Conservation (phyloP, 2,113 vertebrate genomes). For the Rhinoderma darwinii region DNA sequence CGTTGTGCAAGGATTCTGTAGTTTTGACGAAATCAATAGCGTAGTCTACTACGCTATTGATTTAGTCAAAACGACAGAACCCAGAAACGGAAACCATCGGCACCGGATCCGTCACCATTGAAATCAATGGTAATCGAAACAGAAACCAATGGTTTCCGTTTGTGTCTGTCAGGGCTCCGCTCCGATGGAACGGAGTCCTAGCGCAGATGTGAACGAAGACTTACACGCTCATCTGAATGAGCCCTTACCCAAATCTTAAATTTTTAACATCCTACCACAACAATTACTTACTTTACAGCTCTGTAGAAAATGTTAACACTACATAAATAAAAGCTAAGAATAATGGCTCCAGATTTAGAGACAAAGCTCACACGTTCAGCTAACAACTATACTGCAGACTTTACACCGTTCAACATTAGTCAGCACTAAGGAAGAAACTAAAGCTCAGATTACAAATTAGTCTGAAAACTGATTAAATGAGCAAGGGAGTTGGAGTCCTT, state of each 20-base stretch:
- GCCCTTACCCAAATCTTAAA: neutral
- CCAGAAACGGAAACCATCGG: too few relatives aligned
- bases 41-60: too few relatives aligned
- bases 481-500: conserved; percentile 20
- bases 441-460: conserved; percentile 41
- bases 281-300: neutral
- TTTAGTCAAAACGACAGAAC: too few relatives aligned
- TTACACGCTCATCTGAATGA: too few relatives aligned
- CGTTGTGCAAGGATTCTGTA: too few relatives aligned
- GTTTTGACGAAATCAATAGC: too few relatives aligned
- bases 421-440: conserved; percentile 31
- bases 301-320: conserved; percentile 5
- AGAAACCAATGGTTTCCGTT: too few relatives aligned
- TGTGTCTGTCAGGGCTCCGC: too few relatives aligned
- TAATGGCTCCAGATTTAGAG: conserved; percentile 14
- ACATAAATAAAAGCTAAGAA: conserved; percentile 37
- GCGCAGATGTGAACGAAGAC: too few relatives aligned
- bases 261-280: neutral
- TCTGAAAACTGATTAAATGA: conserved; percentile 41
- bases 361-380: neutral
- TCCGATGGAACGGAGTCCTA: too few relatives aligned
- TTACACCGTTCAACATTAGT: conserved; percentile 14
- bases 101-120: too few relatives aligned
- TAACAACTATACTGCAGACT: conserved; percentile 10
- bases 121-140: too few relatives aligned